Conservation (phyloP, 2,888 invertebrate species). For the Amblyteles armatorius region DNA sequence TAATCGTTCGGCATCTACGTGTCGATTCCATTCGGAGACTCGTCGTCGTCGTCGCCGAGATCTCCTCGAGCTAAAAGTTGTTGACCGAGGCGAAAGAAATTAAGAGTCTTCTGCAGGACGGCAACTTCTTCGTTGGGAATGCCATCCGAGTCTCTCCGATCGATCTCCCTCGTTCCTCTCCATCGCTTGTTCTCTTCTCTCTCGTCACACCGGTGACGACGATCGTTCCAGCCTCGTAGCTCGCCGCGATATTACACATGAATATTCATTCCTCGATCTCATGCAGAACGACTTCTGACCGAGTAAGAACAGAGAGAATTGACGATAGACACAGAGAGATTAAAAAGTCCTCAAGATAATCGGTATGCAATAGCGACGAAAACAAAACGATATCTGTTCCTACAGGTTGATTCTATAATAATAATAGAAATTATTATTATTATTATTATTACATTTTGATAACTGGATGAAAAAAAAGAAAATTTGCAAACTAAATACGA, state of each 20-base stretch:
- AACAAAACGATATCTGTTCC: background rate
- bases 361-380: background rate
- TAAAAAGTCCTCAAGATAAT: background rate
- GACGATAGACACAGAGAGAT: background rate
- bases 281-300: background rate
- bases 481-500: no score
- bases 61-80: conserved; percentile 15
- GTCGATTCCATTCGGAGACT: conserved; percentile 9
- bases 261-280: conserved; percentile 2
- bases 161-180: background rate
- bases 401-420: no score
- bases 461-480: no score
- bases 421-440: no score
- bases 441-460: no score
- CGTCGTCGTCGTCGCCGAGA: background rate
- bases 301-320: background rate
- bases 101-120: conserved; percentile 24
- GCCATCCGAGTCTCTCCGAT: conserved; percentile 9
- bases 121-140: conserved; percentile 35
- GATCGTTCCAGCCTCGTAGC: background rate
- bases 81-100: conserved; percentile 37
- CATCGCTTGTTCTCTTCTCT: background rate
- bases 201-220: background rate
- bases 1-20: conserved; percentile 9
- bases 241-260: background rate